Evolutionary conservation across 2,797 vertebrate species (phyloP), one percentile per base, ranked within the genome.

Genomic region (Trachops cirrhosus): DNA sequence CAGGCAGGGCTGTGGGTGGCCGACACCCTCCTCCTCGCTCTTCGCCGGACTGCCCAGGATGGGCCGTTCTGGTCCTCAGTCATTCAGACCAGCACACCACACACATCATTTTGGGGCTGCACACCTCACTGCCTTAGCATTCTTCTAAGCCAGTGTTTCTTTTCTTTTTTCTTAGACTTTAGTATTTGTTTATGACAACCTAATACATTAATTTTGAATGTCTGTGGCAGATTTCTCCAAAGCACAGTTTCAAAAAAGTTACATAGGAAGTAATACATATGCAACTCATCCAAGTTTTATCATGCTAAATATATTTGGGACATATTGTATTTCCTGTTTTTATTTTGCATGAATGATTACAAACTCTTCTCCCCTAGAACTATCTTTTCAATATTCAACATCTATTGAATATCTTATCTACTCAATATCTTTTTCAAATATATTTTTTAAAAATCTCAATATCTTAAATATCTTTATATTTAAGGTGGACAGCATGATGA

Each of bases 231-330:
- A 44, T 96, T 93, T 95, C 39, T 94, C 29, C 24, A 3, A 93
- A 94, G 41, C 0, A 78, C 54, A 59, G 96, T 96, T 96, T 80
- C 16, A 64, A 70, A 82, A 82, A 93, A 64, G 44, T 93, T 95
- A 86, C 19, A 22, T 3, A 75, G 48, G 82, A 88, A 95, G 83
- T 74, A 78, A 5, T 89, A 52, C 48, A 39, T 90, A 19, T 79
- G 39, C 75, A 92, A 82, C 4, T 96, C 94, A 67, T 62, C 16
- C 11, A 59, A 73, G 50, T 37, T 89, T 41, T 70, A 68, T 91
- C 37, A 54, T 91, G 48, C 67, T 93, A 39, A 71, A 79, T 95
- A 52, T 84, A 79, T 84, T 80, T 88, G 64, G 21, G 86, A 86
- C 48, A 93, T 52, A 54, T 24, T 32, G 59, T 1, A 1, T 48